Evolutionary conservation across 2,113 vertebrate genomes (phyloP).

Genomic region (Dipodomys merriami): DNA sequence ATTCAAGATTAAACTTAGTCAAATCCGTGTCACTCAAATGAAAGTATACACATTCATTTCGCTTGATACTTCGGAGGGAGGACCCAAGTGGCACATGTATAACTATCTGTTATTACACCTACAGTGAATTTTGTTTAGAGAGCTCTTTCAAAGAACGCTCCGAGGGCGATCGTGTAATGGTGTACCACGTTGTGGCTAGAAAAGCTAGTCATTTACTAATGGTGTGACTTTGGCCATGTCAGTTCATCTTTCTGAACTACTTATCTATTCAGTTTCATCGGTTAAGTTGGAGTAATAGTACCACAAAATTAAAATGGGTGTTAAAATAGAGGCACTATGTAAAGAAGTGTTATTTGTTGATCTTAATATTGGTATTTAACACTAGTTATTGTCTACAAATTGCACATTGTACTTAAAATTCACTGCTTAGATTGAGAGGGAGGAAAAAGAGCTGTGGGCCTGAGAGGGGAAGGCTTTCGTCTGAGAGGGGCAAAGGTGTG

Average conservation of each 20-base stretch:
- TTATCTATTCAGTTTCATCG: background rate
- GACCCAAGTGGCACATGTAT: background rate
- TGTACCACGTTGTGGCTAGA: too few species aligned
- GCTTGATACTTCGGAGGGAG: slow-evolving; percentile 17
- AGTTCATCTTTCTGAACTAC: background rate
- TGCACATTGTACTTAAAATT: background rate
- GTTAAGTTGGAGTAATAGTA: background rate
- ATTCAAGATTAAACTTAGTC: slow-evolving; percentile 35
- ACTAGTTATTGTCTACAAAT: background rate
- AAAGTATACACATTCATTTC: background rate
- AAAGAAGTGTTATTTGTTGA: background rate
- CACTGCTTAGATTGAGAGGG: background rate
- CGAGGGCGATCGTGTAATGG: background rate
- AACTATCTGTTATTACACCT: background rate
- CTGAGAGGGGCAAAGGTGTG: too few species aligned
- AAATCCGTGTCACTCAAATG: slow-evolving; percentile 3
- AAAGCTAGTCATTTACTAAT: background rate
- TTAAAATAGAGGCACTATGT: slow-evolving; percentile 3
- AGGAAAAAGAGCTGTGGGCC: background rate
- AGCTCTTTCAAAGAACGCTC: background rate
- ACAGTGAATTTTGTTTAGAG: background rate
- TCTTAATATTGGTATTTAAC: background rate
- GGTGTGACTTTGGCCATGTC: background rate
- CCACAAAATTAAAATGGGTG: background rate
- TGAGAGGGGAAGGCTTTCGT: too few species aligned